These are phyloP conservation scores for Dryas iulia DNA, from an alignment of 1,140 invertebrate genomes.

Conservation along the genomic window DNA sequence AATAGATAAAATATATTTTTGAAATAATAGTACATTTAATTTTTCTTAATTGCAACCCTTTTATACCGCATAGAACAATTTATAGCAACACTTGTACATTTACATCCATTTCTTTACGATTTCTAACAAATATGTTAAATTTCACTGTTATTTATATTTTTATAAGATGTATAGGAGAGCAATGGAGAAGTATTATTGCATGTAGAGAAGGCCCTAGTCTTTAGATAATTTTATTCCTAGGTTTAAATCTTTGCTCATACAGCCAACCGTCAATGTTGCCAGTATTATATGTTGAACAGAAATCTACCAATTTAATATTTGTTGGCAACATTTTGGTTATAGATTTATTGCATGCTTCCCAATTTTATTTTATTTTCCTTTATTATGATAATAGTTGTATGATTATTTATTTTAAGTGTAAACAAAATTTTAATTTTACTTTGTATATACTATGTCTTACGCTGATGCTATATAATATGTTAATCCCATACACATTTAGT, in stretches of 20 bases:
- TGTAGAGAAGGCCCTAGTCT: constrained; percentile 63
- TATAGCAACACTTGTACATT: not conserved
- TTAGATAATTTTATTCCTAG: constrained; percentile 62
- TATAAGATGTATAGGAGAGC: constrained; percentile 42
- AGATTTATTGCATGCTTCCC: constrained; percentile 38
- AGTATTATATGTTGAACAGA: constrained; percentile 28
- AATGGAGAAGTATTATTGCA: constrained; percentile 52
- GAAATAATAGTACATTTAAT: not conserved
- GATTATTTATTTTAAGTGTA: constrained; percentile 18
- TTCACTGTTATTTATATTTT: constrained; percentile 42
- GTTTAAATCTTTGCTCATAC: constrained; percentile 60
- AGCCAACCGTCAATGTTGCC: constrained; percentile 43
- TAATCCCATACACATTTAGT: not conserved
- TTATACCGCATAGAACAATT: not conserved
- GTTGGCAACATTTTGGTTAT: constrained; percentile 35
- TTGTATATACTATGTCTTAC: constrained; percentile 13
- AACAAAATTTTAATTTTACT: constrained; percentile 6
- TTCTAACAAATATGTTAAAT: constrained; percentile 19
- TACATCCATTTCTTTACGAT: not conserved
- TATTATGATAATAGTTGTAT: constrained; percentile 5
- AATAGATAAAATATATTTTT: constrained; percentile 1
- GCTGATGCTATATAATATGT: not conserved
- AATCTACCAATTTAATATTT: constrained; percentile 21
- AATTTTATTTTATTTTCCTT: constrained; percentile 20
- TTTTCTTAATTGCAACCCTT: not conserved